Evolutionary conservation across 1,140 invertebrate genomes (phyloP), one percentile per base, ranked within the genome.

Genomic region (Vanessa tameamea): DNA sequence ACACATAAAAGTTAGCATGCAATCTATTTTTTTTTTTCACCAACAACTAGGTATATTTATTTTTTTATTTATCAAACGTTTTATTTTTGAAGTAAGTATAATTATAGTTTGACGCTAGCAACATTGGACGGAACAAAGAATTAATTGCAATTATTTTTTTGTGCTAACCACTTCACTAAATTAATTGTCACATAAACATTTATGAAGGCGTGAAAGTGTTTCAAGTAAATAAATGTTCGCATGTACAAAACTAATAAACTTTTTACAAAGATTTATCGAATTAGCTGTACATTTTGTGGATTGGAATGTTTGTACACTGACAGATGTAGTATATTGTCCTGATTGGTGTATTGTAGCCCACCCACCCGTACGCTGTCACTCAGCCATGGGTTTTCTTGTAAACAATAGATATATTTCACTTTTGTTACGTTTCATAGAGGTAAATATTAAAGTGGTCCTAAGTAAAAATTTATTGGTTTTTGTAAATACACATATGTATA

Each of bases 351-450:
- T 85, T 88, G 84, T 84, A 20, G 81, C 63, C 81, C 85, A 86
- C 81, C 86, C 87, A 83, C 76, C 83, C 83, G 78, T 78, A 77
- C 70, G 64, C 80, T 83, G 87, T 90, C 88, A 90, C 67, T 86
- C 78, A 80, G 55, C 85, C 81, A 87, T 82, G 86, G 87, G 86
- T 85, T 84, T 79, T 79, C 84, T 83, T 86, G 86, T 87, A 89
- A 87, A 90, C 88, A 90, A 90, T 83, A 72, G 72, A 77, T 76
- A 69, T 79, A 51, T 76, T 73, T 63, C 70, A 79, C 85, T 85
- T 83, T 90, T 89, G 86, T 37, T 37, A 43, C 7, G 15, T 48
- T 51, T 51, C 37, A 5, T 43, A 43, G 14, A 16, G 14, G 16
- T 47, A 16, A 47, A 8, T 47, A 47, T 26, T 4, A 75, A 77